Base-by-base conservation (phyloP, 2,888 invertebrate genomes). In the Caenorhabditis afra region DNA sequence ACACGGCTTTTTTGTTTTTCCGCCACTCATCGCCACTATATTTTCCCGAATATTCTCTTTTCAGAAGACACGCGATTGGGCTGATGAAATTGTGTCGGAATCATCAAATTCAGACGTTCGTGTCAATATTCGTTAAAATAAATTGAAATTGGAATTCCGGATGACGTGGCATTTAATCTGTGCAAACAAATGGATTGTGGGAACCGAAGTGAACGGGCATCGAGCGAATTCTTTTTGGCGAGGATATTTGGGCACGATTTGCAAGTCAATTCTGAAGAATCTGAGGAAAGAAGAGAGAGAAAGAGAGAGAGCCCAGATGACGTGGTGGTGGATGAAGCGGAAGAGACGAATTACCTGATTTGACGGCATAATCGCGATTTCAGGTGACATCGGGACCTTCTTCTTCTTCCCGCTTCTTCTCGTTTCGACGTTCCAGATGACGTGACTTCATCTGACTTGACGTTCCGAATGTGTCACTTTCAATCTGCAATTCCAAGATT, bases 251-350 rank as follows among this genome's bases (percentile, higher is more conserved):
- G 52, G 29, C 29, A n/a, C 29, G 29, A 61, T 61, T 61, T 35
- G 61, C 61, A 61, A 61, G 29, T 61, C 61, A 61, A 61, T 61
- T 47, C 35, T 12, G n/a, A n/a, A n/a, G 23, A 12, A 52, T 37
- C 10, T 29, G 44, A 23, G 23, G 41, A 12, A 20, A 5, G 8
- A 52, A 35, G 50, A 55, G 45, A 65, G 39, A 62, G 50, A 50
- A 45, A 20, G 8, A 22, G 12, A 3, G 20, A 16, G 29, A 23
- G 39, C 23, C 5, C 41, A 64, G 37, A 49, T 61, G 61, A 61
- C 61, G 49, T 2, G 61, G n/a, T 12, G 29, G 16, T 45, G n/a
- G 10, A 29, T 11, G 45, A 35, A 39, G 20, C 66, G 66, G 66
- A 66, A 57, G 35, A 37, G 47, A 37, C 29, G 22, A 57, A 47